Percentiles rank a stretch among this genome's conserved stretches.
These are phyloP conservation scores for Excalfactoria chinensis DNA, from an alignment of 2,113 vertebrate species.

Conservation along the genomic window DNA sequence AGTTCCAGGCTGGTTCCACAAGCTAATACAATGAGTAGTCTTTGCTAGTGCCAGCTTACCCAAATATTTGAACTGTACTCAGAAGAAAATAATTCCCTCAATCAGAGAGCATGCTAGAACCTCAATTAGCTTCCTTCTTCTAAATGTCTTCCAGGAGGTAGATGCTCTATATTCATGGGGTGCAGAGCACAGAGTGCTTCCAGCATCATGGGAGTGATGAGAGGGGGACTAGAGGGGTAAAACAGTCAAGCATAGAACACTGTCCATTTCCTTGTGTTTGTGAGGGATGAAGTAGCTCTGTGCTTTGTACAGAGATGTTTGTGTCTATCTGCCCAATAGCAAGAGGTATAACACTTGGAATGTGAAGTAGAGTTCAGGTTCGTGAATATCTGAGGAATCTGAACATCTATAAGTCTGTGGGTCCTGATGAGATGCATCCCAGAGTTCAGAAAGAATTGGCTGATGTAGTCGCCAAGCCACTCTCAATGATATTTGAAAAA, in stretches of 20 bases:
- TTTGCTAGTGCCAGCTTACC: neutral
- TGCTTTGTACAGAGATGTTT: rapidly evolving
- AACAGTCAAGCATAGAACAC: rapidly evolving
- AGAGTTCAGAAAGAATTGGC: too few relatives aligned
- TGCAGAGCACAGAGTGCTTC: rapidly evolving
- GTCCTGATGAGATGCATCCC: too few relatives aligned
- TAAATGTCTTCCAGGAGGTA: neutral
- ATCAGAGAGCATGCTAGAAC: rapidly evolving
- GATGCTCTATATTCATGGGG: neutral
- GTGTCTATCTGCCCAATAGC: neutral
- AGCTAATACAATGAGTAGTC: neutral
- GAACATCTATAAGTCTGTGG: too few relatives aligned
- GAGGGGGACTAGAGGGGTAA: neutral
- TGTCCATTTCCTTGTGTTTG: neutral
- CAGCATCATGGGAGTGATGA: rapidly evolving
- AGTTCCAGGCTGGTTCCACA: neutral
- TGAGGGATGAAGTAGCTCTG: neutral
- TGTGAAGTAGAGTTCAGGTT: neutral
- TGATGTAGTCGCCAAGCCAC: too few relatives aligned
- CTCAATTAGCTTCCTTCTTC: neutral
- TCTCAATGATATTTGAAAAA: too few relatives aligned
- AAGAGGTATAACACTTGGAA: neutral
- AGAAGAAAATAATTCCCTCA: neutral
- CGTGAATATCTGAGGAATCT: too few relatives aligned
- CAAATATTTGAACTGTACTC: neutral